Conservation (phyloP, 2,888 invertebrate genomes). For the Apeira syringaria region DNA sequence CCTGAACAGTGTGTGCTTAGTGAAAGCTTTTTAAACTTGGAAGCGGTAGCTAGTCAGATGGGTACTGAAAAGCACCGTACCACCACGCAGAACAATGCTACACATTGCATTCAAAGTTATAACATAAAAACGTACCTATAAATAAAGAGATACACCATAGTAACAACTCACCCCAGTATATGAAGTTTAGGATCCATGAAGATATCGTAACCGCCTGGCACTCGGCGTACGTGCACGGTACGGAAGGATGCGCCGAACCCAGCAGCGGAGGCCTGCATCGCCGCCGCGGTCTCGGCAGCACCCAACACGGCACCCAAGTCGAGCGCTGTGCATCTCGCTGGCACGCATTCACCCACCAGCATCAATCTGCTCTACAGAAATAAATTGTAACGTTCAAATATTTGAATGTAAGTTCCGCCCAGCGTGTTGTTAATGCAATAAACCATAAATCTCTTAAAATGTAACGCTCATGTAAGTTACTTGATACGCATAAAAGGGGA, state of each 20-base stretch:
- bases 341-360: slow-evolving; percentile 90
- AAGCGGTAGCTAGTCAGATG: too few relatives aligned
- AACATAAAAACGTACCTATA: not conserved
- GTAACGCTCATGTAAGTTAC: too few relatives aligned
- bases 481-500: too few relatives aligned
- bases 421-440: too few relatives aligned
- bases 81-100: too few relatives aligned
- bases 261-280: slow-evolving; percentile 47
- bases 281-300: slow-evolving; percentile 58
- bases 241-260: slow-evolving; percentile 71
- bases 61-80: too few relatives aligned
- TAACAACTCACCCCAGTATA: slow-evolving; percentile 84
- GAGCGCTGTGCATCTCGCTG: slow-evolving; percentile 84
- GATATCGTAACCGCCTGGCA: slow-evolving; percentile 87
- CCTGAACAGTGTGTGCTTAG: too few relatives aligned
- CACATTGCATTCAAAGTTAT: too few relatives aligned
- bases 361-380: slow-evolving; percentile 85
- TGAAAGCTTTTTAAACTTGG: too few relatives aligned
- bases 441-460: too few relatives aligned
- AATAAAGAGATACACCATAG: not conserved
- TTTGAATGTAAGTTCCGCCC: too few relatives aligned
- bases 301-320: slow-evolving; percentile 76
- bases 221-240: slow-evolving; percentile 85
- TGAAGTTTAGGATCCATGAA: slow-evolving; percentile 86
- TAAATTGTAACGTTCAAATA: slow-evolving; percentile 10